Conservation (phyloP, 2,797 vertebrate species). For the Sebastiscus albofasciatus region DNA sequence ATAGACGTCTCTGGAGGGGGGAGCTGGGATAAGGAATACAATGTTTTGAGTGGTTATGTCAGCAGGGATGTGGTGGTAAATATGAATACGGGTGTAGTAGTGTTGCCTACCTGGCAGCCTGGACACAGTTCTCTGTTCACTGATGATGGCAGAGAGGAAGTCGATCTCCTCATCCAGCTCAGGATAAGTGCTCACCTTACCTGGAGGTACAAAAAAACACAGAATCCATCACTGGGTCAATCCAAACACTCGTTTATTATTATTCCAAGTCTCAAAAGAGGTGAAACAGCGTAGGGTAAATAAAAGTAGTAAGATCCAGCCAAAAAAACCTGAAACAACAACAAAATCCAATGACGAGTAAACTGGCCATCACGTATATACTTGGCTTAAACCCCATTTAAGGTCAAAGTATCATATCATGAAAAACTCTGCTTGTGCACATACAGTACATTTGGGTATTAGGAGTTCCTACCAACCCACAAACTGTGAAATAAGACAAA, state of each 20-base stretch:
- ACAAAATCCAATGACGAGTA: neutral
- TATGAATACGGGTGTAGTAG: neutral
- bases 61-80: neutral
- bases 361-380: neutral
- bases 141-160: slow-evolving; percentile 86
- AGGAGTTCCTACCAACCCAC: too few species aligned
- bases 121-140: slow-evolving; percentile 75
- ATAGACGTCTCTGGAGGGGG: slow-evolving; percentile 26
- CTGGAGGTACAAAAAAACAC: slow-evolving; percentile 16
- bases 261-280: neutral
- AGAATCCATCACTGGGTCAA: neutral
- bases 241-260: neutral
- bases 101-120: slow-evolving; percentile 72
- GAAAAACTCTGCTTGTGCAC: too few species aligned
- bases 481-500: too few species aligned
- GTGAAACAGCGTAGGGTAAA: neutral
- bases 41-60: neutral
- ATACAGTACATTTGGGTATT: too few species aligned
- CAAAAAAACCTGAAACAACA: neutral
- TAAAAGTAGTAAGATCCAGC: neutral
- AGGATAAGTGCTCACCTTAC: slow-evolving; percentile 71
- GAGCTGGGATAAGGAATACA: slow-evolving; percentile 23
- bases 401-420: too few species aligned
- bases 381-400: neutral
- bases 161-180: slow-evolving; percentile 91